phyloP scores from a whole-genome alignment of 2,888 invertebrate species.

The Microctonus hyperodae region DNA sequence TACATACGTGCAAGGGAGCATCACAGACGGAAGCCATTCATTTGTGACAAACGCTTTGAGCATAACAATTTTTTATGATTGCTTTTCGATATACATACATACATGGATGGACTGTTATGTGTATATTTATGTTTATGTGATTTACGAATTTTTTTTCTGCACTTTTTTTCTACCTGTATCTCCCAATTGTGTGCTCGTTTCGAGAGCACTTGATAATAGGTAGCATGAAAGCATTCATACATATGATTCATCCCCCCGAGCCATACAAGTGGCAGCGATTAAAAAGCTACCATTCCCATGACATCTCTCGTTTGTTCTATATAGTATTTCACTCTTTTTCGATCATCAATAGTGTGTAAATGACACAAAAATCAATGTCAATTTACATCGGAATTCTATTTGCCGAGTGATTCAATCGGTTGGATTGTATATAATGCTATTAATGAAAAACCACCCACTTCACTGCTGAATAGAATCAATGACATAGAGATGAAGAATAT shows the following conservation, averaged over 20 bases:
- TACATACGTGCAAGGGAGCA: neutral
- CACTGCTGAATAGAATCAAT: neutral
- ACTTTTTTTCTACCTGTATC: neutral
- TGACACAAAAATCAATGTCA: neutral
- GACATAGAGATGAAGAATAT: too few species aligned
- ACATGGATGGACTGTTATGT: neutral
- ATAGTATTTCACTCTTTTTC: neutral
- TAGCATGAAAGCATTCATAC: neutral
- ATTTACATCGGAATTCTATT: neutral
- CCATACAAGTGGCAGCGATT: neutral
- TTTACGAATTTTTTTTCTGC: neutral
- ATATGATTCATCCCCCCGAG: neutral
- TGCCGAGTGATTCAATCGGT: neutral
- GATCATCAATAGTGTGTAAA: neutral
- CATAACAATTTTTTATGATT: slow-evolving; percentile 23
- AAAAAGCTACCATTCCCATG: neutral
- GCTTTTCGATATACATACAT: slow-evolving; percentile 8
- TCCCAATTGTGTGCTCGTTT: neutral
- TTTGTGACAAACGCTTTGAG: slow-evolving; percentile 20
- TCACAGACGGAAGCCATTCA: slow-evolving; percentile 19
- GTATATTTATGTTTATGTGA: neutral
- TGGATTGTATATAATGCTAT: neutral
- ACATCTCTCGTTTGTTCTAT: neutral
- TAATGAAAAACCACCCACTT: neutral
- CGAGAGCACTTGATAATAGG: neutral